Percentiles rank a stretch among this genome's conserved stretches.
Conservation (phyloP, 2,113 vertebrate genomes). For the Pontoporia blainvillei region DNA sequence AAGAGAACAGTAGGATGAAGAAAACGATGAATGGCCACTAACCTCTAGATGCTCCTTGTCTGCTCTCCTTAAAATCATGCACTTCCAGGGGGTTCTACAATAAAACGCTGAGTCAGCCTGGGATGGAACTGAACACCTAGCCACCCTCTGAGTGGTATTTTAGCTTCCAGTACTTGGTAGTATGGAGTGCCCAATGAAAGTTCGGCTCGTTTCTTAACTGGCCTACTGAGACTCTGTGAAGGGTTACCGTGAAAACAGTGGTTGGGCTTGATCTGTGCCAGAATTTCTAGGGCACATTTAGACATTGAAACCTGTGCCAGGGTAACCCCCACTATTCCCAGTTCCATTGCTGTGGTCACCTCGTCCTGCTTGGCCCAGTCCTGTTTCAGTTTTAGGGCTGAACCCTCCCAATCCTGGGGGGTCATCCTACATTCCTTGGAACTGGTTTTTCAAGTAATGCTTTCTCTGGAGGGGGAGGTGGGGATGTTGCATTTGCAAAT, state of each 20-base stretch:
- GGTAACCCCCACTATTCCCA: too few species aligned
- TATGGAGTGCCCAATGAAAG: accelerated
- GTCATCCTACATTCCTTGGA: not conserved
- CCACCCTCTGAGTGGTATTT: too few species aligned
- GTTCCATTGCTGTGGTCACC: too few species aligned
- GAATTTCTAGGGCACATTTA: not conserved
- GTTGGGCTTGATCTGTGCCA: too few species aligned
- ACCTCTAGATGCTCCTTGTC: not conserved
- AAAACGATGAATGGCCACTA: not conserved
- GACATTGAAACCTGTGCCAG: not conserved
- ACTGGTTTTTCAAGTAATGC: not conserved
- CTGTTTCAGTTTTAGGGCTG: not conserved
- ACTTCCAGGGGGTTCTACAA: not conserved
- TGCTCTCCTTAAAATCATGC: not conserved
- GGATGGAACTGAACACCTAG: not conserved
- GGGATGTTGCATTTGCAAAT: not conserved
- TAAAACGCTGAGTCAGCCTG: accelerated
- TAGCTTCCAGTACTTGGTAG: too few species aligned
- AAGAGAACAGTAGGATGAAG: not conserved
- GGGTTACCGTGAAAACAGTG: too few species aligned
- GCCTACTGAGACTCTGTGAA: not conserved
- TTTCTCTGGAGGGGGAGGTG: not conserved
- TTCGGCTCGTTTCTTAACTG: not conserved
- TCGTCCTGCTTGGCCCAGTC: not conserved
- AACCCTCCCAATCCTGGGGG: too few species aligned